Conservation (phyloP, 2,797 vertebrate genomes). For the Hylomyscus alleni region DNA sequence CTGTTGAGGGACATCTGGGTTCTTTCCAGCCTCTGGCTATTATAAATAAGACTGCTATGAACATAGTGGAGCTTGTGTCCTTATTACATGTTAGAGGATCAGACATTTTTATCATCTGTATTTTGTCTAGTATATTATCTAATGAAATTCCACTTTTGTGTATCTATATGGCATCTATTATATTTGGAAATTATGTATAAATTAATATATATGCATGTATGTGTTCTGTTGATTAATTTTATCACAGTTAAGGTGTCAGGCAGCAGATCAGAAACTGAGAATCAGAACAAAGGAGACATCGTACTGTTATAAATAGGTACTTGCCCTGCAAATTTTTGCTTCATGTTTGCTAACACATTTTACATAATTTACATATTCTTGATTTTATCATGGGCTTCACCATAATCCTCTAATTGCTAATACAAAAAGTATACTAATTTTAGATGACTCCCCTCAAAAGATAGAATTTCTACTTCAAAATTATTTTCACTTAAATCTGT, state of each 20-base stretch:
- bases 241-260: background rate
- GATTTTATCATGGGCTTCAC: background rate
- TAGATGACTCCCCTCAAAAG: background rate
- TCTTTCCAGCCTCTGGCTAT: no score
- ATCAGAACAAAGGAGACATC: background rate
- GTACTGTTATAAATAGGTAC: background rate
- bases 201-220: background rate
- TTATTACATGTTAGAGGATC: no score
- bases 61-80: no score
- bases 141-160: background rate
- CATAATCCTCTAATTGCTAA: background rate
- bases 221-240: constrained; percentile 1
- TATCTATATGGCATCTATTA: background rate
- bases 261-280: background rate
- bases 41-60: no score
- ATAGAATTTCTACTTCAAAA: background rate
- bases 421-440: background rate
- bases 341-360: constrained; percentile 12
- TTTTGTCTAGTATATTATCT: background rate
- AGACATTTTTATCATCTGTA: background rate
- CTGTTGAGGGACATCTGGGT: no score
- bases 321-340: background rate
- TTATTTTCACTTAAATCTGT: background rate
- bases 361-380: background rate
- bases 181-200: background rate